A percentile compares a stretch with the other conserved stretches of the same genome.
Conservation (phyloP, 1,140 invertebrate species). For the Drosophila subobscura region DNA sequence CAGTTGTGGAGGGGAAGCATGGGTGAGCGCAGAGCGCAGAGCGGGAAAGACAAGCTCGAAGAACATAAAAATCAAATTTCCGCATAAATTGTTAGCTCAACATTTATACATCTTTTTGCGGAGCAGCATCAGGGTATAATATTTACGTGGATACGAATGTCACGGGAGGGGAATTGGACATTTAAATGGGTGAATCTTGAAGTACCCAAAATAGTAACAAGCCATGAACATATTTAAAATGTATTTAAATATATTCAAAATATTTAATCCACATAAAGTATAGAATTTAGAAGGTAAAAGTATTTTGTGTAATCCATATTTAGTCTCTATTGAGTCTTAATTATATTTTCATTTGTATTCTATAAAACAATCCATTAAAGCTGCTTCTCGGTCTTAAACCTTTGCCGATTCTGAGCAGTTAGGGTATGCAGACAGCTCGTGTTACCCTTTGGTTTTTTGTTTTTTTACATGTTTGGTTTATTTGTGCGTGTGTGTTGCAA, state of each 20-base stretch:
- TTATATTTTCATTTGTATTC: no score
- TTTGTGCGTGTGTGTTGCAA: conserved; percentile 16
- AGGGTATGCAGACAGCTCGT: neutral
- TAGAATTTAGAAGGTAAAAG: no score
- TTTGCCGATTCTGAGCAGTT: no score
- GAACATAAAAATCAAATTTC: conserved; percentile 76
- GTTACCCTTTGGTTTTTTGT: neutral
- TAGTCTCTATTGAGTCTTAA: no score
- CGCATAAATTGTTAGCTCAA: conserved; percentile 73
- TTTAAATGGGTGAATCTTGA: no score
- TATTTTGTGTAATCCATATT: no score
- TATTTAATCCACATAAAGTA: no score
- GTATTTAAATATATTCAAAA: no score
- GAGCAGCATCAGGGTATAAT: neutral
- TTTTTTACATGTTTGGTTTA: neutral
- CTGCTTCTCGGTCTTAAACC: no score
- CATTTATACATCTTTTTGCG: conserved; percentile 40
- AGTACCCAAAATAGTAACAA: no score
- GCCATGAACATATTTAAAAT: no score
- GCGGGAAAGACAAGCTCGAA: conserved; percentile 17
- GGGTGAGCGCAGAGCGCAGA: neutral
- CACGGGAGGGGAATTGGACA: neutral
- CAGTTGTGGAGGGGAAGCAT: neutral
- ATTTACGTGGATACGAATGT: conserved; percentile 16
- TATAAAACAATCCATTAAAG: no score